Evolutionary conservation across 1,140 invertebrate species (phyloP), one percentile per base, ranked within the genome.

Genomic region (Saccostrea glomerata): DNA sequence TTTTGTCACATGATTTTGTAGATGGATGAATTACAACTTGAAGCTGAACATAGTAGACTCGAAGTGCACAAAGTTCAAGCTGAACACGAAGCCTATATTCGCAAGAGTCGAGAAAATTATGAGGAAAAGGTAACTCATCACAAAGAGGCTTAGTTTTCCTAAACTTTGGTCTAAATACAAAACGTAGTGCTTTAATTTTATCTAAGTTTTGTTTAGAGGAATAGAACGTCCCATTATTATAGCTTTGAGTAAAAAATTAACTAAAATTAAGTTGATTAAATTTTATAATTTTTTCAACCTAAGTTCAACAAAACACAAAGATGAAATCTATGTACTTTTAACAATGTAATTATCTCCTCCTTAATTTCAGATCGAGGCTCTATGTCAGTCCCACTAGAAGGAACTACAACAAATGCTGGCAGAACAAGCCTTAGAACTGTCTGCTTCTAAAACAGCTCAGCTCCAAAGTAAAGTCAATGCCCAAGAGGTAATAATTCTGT

Each of bases 391-490:
- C 12, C 94, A 95, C 82, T 90, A 94, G 88, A 91, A 92, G 77
- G 94, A 94, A 86, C 60, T 95, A 12, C 91, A 93, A 66, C 90
- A 90, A 85, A 25, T 95, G 1, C 70, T 94, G 20, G 86, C 94
- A 25, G 92, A 93, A 20, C 93, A 94, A n/a, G 94, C 93, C 13
- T 87, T 94, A 55, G 87, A 92, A 56, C 90, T 94, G 82, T 94
- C 94, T 1, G 91, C 93, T 3, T 94, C 94, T 60, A 92, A 92
- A 87, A 77, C 93, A 63, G 93, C 94, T 25, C 92, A 94, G 66
- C 90, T 95, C 60, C 92, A 94, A 86, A 94, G 91, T 84, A 93
- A 93, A 91, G 91, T 92, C 70, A 93, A 94, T 85, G 92, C 94
- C 25, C 94, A 95, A 66, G 91, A 94, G 92, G 94, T 94, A 89